Conservation (phyloP, 2,888 invertebrate species). For the Stenolophus ochropezus region DNA sequence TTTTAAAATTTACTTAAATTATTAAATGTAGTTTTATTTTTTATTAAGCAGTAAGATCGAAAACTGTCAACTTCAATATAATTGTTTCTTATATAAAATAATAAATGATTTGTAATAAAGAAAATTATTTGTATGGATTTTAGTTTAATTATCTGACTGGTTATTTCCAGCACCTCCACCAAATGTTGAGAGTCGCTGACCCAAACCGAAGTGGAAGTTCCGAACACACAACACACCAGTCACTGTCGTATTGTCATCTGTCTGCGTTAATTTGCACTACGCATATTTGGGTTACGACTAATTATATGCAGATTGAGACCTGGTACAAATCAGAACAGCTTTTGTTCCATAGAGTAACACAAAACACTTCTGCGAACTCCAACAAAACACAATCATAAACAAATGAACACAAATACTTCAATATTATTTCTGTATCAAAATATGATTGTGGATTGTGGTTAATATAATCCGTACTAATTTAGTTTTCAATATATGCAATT, state of each 20-base stretch:
- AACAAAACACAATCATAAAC: too few relatives aligned
- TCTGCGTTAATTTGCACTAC: neutral
- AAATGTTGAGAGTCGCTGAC: neutral
- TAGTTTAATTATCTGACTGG: too few relatives aligned
- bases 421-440: neutral
- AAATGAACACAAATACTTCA: too few relatives aligned
- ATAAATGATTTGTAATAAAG: too few relatives aligned
- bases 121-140: too few relatives aligned
- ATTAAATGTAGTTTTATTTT: too few relatives aligned
- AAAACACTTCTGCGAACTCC: too few relatives aligned
- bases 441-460: neutral
- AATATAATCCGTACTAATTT: neutral
- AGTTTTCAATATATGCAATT: neutral
- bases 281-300: constrained; percentile 2
- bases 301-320: constrained; percentile 1
- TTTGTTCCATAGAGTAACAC: too few relatives aligned
- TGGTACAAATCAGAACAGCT: neutral
- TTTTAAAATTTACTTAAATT: too few relatives aligned
- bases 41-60: too few relatives aligned
- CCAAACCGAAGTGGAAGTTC: neutral
- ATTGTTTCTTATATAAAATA: too few relatives aligned
- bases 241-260: neutral
- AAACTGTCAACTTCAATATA: too few relatives aligned
- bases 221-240: neutral
- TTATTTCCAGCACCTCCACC: neutral